A percentile compares a stretch with the other conserved stretches of the same genome.
phyloP scores from a whole-genome alignment of 2,888 invertebrate genomes.

The Pocota personata region DNA sequence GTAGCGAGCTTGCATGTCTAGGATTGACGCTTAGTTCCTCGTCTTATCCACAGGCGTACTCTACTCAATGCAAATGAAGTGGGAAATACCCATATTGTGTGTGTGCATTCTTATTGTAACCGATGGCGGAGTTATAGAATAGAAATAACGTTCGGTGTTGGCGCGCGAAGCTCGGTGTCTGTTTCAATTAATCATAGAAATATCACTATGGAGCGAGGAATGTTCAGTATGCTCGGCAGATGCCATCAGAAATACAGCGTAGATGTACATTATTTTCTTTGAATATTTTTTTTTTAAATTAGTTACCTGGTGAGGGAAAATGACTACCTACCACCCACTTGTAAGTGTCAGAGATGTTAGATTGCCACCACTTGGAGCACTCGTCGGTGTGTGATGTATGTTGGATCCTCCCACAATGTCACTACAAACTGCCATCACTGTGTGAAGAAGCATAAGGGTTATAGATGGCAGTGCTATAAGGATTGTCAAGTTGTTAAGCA shows the following conservation, averaged over 20 bases:
- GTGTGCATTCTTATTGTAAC: neutral
- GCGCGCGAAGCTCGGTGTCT: conserved; percentile 36
- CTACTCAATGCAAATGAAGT: conserved; percentile 23
- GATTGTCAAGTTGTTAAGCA: neutral
- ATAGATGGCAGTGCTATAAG: neutral
- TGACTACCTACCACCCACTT: conserved; percentile 30
- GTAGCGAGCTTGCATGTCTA: conserved; percentile 30
- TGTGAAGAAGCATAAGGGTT: neutral
- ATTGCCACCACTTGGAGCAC: conserved; percentile 22
- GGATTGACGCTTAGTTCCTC: conserved; percentile 51
- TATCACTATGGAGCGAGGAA: conserved; percentile 24
- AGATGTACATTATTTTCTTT: neutral
- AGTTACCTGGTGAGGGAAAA: neutral
- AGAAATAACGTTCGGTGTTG: neutral
- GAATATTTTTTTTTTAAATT: neutral
- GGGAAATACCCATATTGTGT: conserved; percentile 42
- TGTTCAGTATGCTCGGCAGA: conserved; percentile 36
- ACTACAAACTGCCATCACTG: conserved; percentile 14
- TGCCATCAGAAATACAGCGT: conserved; percentile 7
- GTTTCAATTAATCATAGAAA: conserved; percentile 55
- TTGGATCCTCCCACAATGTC: conserved; percentile 41
- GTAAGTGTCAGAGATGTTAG: conserved; percentile 17
- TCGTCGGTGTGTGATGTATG: conserved; percentile 49
- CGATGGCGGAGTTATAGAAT: conserved; percentile 26
- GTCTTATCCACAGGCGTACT: neutral